Base-by-base conservation (phyloP, 1,140 invertebrate species). In the Gonioctena quinquepunctata region DNA sequence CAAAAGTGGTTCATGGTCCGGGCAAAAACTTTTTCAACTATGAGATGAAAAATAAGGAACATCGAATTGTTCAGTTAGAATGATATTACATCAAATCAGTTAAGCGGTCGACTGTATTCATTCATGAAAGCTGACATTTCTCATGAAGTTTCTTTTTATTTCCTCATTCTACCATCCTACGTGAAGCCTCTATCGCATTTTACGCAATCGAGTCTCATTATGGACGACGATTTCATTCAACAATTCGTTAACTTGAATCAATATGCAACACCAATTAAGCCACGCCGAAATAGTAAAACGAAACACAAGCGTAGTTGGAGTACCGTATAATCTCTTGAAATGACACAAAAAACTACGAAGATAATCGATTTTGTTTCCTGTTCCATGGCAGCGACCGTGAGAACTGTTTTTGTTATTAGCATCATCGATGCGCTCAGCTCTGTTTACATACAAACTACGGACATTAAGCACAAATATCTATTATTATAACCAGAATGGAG, bases 361-460 rank as follows among this genome's bases (percentile, higher is more conserved):
- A 65, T 70, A 70, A 70, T 70, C 61, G 68, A 70, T 65, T 70
- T 65, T 42, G 68, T 70, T 70, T 70, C 68, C 68, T 70, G 61
- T 63, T 70, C 57, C 42, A 54, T 54, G 49, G 54, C 48, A 65
- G 59, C 50, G 56, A 70, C 61, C 68, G 68, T 70, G 68, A 70
- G 68, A 70, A 70, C 49, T 25, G 42, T 57, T 57, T 68, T 48
- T 68, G 28, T 27, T 56, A 28, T 54, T 54, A 25, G 2, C 49
- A 42, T 42, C 16, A 42, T n/a, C 33, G 27, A 21, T 62, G 28
- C 60, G 18, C 16, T 62, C 18, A 16, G 16, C 28, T 16, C 28
- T 62, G 26, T 62, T 28, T 33, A 42, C 28, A 62, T 27, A 62
- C 28, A 6, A 42, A 27, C 28, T n/a, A 33, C 60, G 26, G 54